phyloP scores from a whole-genome alignment of 2,113 vertebrate species.

The Pampusana beccarii region DNA sequence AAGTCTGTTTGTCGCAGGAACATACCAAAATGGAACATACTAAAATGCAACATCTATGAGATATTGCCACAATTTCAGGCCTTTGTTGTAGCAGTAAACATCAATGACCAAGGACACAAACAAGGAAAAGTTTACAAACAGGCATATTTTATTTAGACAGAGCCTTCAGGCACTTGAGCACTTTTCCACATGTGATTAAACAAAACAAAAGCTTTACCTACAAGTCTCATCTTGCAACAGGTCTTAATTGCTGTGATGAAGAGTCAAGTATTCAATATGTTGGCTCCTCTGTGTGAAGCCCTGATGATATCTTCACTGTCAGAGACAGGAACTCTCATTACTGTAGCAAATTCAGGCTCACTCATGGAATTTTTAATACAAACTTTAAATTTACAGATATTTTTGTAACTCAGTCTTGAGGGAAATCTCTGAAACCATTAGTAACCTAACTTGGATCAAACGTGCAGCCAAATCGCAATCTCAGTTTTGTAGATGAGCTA shows the following conservation, averaged over 20 bases:
- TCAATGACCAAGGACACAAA: neutral
- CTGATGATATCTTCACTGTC: neutral
- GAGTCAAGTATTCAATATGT: neutral
- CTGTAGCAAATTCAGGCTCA: neutral
- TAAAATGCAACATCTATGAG: neutral
- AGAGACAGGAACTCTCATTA: neutral
- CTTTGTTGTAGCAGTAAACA: neutral
- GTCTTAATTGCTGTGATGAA: neutral
- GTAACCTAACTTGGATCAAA: neutral
- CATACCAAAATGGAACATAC: neutral
- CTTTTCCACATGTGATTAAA: neutral
- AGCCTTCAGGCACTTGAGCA: neutral
- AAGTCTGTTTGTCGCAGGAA: neutral
- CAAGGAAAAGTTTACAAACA: constrained; percentile 6
- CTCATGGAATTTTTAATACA: neutral
- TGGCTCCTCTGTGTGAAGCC: neutral
- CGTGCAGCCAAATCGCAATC: neutral
- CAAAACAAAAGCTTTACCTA: neutral
- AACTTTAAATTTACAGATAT: neutral
- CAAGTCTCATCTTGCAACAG: neutral
- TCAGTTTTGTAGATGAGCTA: neutral
- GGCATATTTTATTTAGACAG: neutral
- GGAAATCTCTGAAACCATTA: neutral
- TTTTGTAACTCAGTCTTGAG: neutral
- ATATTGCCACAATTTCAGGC: neutral